These are phyloP conservation scores for Germaria angustata DNA, from an alignment of 2,888 invertebrate species.

Conservation along the genomic window DNA sequence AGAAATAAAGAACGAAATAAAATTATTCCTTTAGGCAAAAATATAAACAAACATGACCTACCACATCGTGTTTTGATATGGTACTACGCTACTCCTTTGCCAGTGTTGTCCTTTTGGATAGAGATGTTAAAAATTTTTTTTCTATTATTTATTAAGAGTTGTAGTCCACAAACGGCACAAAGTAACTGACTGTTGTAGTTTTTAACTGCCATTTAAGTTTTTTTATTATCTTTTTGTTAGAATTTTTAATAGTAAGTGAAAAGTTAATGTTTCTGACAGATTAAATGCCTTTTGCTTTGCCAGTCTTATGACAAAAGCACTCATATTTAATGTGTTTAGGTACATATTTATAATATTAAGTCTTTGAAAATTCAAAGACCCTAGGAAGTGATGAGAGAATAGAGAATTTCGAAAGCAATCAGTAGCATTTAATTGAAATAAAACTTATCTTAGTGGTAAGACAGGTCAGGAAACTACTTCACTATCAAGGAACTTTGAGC, in stretches of 20 bases:
- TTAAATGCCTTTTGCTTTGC: conserved; percentile 50
- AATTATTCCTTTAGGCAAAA: conserved; percentile 46
- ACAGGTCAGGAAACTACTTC: conserved; percentile 2
- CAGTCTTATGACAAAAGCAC: not conserved
- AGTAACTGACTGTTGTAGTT: conserved; percentile 35
- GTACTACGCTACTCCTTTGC: not conserved
- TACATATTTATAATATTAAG: conserved; percentile 16
- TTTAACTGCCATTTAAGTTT: conserved; percentile 5
- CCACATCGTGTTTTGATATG: not conserved
- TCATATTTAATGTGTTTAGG: not conserved
- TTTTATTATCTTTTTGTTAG: conserved; percentile 28
- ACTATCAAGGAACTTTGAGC: not conserved
- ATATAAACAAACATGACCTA: conserved; percentile 27
- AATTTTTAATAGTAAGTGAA: conserved; percentile 15
- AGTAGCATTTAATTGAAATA: not conserved
- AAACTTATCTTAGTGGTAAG: not conserved
- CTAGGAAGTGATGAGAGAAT: not conserved
- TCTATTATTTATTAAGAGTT: conserved; percentile 36
- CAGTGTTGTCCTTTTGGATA: not conserved
- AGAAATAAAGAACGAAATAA: not conserved
- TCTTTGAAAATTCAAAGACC: not conserved
- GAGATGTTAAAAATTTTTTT: not conserved
- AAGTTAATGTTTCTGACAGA: conserved; percentile 63
- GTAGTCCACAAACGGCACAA: conserved; percentile 30
- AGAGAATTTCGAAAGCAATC: no score